Conservation (phyloP, 2,113 vertebrate species). For the Urocynchramus pylzowi region DNA sequence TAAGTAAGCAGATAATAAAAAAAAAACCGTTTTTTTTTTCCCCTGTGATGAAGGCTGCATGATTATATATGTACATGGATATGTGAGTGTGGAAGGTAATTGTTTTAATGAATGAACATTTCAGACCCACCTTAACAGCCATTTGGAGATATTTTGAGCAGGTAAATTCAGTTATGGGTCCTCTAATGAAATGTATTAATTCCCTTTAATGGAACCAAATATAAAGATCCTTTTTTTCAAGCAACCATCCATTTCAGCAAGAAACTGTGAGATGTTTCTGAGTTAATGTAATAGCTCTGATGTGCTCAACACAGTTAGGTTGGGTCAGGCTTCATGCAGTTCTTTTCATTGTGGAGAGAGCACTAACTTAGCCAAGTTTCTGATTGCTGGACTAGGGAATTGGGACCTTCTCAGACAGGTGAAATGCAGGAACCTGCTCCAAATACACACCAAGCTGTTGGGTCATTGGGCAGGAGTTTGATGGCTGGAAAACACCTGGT, state of each 20-base stretch:
- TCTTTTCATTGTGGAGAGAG: background rate
- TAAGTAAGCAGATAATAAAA: background rate
- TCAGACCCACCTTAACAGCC: background rate
- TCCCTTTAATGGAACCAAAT: background rate
- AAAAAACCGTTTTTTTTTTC: fast-evolving
- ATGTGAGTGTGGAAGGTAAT: background rate
- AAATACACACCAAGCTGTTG: background rate
- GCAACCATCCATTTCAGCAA: background rate
- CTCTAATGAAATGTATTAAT: background rate
- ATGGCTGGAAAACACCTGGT: background rate
- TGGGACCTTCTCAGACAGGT: background rate
- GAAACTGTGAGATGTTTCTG: background rate
- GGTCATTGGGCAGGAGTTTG: background rate
- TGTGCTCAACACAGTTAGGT: background rate
- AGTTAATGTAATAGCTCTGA: background rate
- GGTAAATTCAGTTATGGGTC: background rate
- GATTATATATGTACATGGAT: background rate
- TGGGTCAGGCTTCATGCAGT: background rate
- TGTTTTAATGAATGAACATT: background rate
- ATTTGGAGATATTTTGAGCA: background rate
- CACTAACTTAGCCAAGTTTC: background rate
- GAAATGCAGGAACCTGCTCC: background rate
- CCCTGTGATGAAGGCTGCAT: background rate
- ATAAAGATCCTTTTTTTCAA: background rate
- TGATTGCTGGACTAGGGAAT: background rate